Evolutionary conservation across 2,797 vertebrate genomes (phyloP).

Genomic region (Adrianichthys oophorus): DNA sequence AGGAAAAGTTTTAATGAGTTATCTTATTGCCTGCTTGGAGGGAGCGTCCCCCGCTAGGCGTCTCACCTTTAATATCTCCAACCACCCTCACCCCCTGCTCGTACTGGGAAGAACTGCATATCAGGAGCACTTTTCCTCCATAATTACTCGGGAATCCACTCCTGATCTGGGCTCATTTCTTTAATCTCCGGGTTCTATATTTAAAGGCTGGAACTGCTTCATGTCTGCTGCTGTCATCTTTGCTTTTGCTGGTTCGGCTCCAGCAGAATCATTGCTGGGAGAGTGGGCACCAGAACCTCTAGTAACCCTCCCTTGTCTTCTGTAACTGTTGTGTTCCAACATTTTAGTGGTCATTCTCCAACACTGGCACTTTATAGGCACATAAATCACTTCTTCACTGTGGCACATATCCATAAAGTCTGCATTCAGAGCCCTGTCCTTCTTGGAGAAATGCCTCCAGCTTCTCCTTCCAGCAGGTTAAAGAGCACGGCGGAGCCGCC

Average conservation of each 20-base stretch:
- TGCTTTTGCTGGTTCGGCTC: conserved; percentile 15
- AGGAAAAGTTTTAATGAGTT: conserved; percentile 75
- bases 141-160: conserved; percentile 56
- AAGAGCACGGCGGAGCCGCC: conserved; percentile 14
- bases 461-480: conserved; percentile 28
- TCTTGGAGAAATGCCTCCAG: not conserved
- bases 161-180: conserved; percentile 25
- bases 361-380: not conserved
- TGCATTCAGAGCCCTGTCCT: not conserved
- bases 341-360: conserved; percentile 22
- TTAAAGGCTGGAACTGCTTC: conserved; percentile 4
- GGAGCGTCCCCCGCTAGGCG: conserved; percentile 49
- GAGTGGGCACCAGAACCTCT: not conserved
- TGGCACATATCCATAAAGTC: conserved; percentile 21
- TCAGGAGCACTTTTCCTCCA: conserved; percentile 40
- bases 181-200: conserved; percentile 30
- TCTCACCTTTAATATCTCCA: conserved; percentile 68
- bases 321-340: conserved; percentile 1
- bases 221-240: too few species aligned
- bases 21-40: conserved; percentile 67
- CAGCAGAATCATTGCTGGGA: not conserved
- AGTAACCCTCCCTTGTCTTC: not conserved
- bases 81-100: conserved; percentile 41
- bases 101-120: conserved; percentile 35
- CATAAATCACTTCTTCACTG: conserved; percentile 8